phyloP scores from a whole-genome alignment of 2,113 vertebrate species.

The Oenanthe melanoleuca region DNA sequence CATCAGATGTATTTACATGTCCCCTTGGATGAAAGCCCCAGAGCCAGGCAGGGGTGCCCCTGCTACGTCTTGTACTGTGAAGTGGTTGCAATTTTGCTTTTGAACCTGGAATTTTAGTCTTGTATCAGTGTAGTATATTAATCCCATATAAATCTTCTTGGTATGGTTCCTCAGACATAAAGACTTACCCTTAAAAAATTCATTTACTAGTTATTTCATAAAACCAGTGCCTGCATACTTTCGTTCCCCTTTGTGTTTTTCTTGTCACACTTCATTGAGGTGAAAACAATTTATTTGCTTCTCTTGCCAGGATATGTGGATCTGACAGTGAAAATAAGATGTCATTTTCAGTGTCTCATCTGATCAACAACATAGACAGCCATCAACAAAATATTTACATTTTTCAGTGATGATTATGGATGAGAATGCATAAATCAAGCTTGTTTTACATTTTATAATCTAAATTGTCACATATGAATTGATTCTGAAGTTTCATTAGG shows the following conservation, averaged over 20 bases:
- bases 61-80: not conserved
- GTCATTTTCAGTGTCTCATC: conserved; percentile 24
- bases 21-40: not conserved
- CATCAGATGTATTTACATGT: not conserved
- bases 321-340: conserved; percentile 47
- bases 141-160: not conserved
- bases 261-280: not conserved
- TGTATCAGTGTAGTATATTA: not conserved
- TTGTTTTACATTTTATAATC: conserved; percentile 8
- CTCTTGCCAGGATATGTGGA: not conserved
- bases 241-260: not conserved
- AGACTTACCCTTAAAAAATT: not conserved
- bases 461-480: conserved; percentile 18
- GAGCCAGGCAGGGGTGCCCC: not conserved
- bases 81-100: not conserved
- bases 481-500: not conserved
- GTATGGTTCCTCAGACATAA: not conserved
- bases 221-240: not conserved
- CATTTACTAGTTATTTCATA: not conserved
- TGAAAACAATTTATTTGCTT: conserved; percentile 38
- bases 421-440: conserved; percentile 46
- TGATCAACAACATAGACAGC: conserved; percentile 46
- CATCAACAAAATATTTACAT: conserved; percentile 60
- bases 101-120: not conserved
- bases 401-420: conserved; percentile 49